Evolutionary conservation across 2,888 invertebrate genomes (phyloP).

Genomic region (Pterostichus niger): DNA sequence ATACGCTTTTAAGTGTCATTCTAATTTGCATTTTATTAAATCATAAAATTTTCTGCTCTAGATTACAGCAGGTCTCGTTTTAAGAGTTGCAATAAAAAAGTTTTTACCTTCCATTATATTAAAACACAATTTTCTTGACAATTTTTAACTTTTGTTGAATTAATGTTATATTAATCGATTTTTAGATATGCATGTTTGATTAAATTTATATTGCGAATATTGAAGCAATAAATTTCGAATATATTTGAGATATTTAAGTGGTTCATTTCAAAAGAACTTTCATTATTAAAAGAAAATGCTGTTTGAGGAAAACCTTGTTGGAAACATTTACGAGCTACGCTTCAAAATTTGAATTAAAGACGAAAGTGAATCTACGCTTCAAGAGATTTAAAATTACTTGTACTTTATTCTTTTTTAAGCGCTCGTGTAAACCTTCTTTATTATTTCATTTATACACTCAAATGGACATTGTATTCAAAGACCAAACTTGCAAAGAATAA

Average conservation of each 20-base stretch:
- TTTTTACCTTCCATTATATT: constrained; percentile 24
- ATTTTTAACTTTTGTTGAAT: constrained; percentile 26
- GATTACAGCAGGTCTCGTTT: constrained; percentile 1
- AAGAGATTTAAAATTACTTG: constrained; percentile 37
- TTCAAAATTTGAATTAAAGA: constrained; percentile 50
- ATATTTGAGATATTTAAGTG: constrained; percentile 36
- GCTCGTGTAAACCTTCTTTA: constrained; percentile 37
- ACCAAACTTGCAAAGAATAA: not conserved
- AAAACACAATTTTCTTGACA: constrained; percentile 35
- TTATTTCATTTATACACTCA: constrained; percentile 34
- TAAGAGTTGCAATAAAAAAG: constrained; percentile 27
- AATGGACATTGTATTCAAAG: constrained; percentile 36
- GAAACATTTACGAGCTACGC: constrained; percentile 24
- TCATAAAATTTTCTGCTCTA: constrained; percentile 23
- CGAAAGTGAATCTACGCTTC: constrained; percentile 31
- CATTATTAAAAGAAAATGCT: constrained; percentile 39
- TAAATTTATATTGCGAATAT: constrained; percentile 42
- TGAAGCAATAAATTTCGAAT: constrained; percentile 34
- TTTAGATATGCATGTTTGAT: constrained; percentile 41
- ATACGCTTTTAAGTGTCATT: constrained; percentile 5
- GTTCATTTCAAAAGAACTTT: constrained; percentile 38
- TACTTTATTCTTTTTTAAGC: constrained; percentile 37
- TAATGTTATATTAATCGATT: constrained; percentile 18
- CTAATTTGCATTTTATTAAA: constrained; percentile 41
- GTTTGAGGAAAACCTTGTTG: constrained; percentile 19